Evolutionary conservation across 2,888 invertebrate genomes (phyloP).

Genomic region (Spilosoma lubricipeda): DNA sequence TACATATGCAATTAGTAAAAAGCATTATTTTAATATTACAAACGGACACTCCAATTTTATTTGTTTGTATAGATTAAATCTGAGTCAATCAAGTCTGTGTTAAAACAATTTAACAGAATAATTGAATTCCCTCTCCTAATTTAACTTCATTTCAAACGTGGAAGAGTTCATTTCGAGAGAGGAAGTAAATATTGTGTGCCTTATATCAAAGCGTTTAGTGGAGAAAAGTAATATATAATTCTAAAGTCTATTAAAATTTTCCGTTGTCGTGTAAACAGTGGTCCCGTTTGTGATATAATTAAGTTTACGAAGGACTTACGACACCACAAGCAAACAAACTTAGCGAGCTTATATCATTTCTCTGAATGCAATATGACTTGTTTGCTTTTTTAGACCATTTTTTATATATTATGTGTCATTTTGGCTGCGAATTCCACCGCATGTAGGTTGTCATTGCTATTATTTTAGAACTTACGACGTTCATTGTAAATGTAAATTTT

Average conservation of each 20-base stretch:
- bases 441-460: too few species aligned
- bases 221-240: neutral
- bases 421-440: too few species aligned
- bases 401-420: neutral
- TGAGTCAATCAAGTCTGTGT: too few species aligned
- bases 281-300: slow-evolving; percentile 4
- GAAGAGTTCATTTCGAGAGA: too few species aligned
- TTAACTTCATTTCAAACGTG: neutral
- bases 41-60: too few species aligned
- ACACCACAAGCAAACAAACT: slow-evolving; percentile 1
- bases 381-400: neutral
- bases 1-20: too few species aligned
- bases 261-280: neutral
- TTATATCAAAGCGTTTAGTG: neutral
- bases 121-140: too few species aligned
- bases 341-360: neutral
- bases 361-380: neutral
- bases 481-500: too few species aligned
- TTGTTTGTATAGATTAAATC: too few species aligned
- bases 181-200: neutral
- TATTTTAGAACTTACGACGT: too few species aligned
- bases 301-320: neutral
- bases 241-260: neutral
- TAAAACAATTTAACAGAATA: too few species aligned
- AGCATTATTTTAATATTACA: too few species aligned